These are phyloP conservation scores for Phodopus roborovskii DNA, from an alignment of 2,113 vertebrate species.

Conservation along the genomic window DNA sequence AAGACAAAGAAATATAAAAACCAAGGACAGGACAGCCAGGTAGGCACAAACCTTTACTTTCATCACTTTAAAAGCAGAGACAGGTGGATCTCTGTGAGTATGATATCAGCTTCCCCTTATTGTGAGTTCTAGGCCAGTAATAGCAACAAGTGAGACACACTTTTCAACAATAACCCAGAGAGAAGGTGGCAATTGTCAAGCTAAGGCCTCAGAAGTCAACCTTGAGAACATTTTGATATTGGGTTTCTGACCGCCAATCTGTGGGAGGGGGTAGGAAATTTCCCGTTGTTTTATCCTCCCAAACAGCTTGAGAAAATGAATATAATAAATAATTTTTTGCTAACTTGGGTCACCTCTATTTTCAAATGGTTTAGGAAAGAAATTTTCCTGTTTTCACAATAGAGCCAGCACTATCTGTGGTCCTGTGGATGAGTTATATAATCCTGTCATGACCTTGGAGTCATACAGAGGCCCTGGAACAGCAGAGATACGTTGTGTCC, in stretches of 20 bases:
- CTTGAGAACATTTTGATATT: background rate
- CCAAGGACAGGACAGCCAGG: background rate
- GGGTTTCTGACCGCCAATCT: background rate
- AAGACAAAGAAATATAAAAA: background rate
- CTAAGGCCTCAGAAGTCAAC: background rate
- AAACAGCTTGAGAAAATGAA: background rate
- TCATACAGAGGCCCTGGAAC: slow-evolving; percentile 2
- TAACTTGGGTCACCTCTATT: background rate
- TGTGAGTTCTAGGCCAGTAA: background rate
- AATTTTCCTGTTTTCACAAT: slow-evolving; percentile 15
- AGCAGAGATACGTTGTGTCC: background rate
- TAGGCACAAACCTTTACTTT: background rate
- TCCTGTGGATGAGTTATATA: background rate
- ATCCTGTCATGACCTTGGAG: background rate
- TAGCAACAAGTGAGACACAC: background rate
- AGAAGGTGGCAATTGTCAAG: background rate
- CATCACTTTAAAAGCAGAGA: background rate
- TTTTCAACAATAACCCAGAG: background rate
- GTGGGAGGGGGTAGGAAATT: background rate
- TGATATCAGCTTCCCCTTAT: background rate
- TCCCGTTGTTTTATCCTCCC: background rate
- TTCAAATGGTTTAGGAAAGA: background rate
- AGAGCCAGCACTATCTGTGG: background rate
- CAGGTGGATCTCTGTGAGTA: background rate
- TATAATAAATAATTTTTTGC: background rate